Base-by-base conservation (phyloP, 2,113 vertebrate genomes). In the Lagopus leucura region DNA sequence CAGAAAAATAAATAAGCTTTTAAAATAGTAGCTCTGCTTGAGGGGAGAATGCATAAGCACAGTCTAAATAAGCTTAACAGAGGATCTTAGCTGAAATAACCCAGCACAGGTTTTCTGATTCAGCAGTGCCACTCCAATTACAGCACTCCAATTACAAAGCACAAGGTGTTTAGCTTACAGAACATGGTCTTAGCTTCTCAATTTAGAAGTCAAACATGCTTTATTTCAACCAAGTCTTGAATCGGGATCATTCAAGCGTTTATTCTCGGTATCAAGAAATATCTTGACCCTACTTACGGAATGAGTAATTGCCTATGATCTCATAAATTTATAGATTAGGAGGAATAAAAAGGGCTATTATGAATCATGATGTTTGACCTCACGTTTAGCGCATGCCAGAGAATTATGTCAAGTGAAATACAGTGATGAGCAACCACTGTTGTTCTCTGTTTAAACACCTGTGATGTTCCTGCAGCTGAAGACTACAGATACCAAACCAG, bases 201-300 rank as follows among this genome's bases (percentile, higher is more conserved):
- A 54, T 89, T 87, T 58, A 69, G 17, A 79, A 74, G 19, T 65
- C 54, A 60, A 30, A 71, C 25, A 36, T 13, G 4, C 8, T 77
- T 7, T 67, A 2, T 69, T 91, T 93, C 42, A 74, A 81, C 57
- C 5, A 67, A 75, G 40, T 42, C 11, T 84, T 42, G 48, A 47
- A 43, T n/a, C 66, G 78, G 16, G 12, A 60, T 66, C 14, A 7
- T 73, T 85, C 40, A 57, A 32, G 8, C 4, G 5, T 58, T 92
- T 89, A 28, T 89, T 89, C 55, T 69, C 45, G 50, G 14, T 36
- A 45, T 27, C 40, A 63, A 96, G 47, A 86, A 54, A 88, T 42
- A 8, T 1, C 2, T 65, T 40, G 32, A 79, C 9, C 6, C 8
- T 1, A 0, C 5, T 73, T 87, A 45, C 42, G 54, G 48, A 32